These are phyloP conservation scores for Heliconius ismenius DNA, from an alignment of 2,888 invertebrate species.

Conservation along the genomic window DNA sequence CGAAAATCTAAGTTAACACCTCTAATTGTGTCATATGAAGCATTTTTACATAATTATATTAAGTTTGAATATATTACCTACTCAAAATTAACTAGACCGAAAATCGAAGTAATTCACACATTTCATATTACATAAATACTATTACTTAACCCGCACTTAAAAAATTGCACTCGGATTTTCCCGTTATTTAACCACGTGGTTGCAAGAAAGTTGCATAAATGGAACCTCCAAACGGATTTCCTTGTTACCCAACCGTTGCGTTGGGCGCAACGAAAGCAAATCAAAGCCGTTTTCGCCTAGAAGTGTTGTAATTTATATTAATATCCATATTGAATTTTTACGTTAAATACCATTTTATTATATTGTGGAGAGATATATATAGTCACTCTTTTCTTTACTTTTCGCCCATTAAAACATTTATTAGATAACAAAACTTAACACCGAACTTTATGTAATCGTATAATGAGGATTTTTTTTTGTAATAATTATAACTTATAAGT, in stretches of 20 bases:
- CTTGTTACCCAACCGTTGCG: slow-evolving; percentile 50
- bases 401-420: no score
- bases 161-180: slow-evolving; percentile 27
- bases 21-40: neutral
- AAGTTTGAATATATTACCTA: neutral
- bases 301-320: neutral
- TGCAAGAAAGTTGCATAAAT: slow-evolving; percentile 53
- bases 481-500: neutral
- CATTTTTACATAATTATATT: neutral
- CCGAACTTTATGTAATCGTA: neutral
- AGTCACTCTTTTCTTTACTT: neutral
- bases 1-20: neutral
- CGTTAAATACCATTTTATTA: no score
- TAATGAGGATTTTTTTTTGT: no score
- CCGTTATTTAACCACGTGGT: slow-evolving; percentile 14
- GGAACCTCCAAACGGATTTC: slow-evolving; percentile 63
- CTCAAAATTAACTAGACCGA: neutral
- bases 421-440: neutral
- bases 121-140: neutral
- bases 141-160: neutral
- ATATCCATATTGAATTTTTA: no score
- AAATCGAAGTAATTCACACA: neutral
- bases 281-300: neutral
- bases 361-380: neutral
- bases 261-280: slow-evolving; percentile 36